Conservation (phyloP, 2,888 invertebrate species). For the Zaprionus lineosus region DNA sequence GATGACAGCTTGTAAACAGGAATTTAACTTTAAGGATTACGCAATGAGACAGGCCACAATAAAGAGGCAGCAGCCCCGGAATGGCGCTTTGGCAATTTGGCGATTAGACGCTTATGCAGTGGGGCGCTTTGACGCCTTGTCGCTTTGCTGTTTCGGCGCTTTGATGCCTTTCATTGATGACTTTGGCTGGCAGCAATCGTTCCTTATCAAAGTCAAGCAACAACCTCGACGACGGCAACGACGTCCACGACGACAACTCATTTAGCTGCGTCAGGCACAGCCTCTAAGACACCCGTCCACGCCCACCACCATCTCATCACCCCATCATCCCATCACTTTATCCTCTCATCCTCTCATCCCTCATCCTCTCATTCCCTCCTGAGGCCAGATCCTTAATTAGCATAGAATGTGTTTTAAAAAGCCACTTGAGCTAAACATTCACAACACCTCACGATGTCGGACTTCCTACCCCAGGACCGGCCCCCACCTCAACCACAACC, state of each 20-base stretch:
- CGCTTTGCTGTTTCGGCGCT: no score
- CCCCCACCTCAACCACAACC: background rate
- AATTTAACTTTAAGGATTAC: conserved; percentile 72
- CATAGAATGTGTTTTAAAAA: conserved; percentile 78
- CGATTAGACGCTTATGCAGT: no score
- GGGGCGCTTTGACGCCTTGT: no score
- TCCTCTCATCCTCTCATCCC: background rate
- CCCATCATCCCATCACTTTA: background rate
- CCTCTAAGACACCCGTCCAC: background rate
- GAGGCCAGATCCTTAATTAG: conserved; percentile 66
- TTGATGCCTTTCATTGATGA: conserved; percentile 58
- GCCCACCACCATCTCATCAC: background rate
- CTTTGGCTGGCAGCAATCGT: conserved; percentile 67
- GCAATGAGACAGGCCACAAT: conserved; percentile 51
- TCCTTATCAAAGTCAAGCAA: conserved; percentile 72
- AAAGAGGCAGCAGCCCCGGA: background rate
- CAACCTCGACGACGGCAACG: conserved; percentile 49
- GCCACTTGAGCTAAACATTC: conserved; percentile 78
- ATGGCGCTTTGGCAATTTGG: background rate
- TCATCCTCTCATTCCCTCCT: background rate
- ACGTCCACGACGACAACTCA: conserved; percentile 65
- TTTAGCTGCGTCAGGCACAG: conserved; percentile 39
- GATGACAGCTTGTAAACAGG: conserved; percentile 69
- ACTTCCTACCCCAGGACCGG: background rate
- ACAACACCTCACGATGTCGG: conserved; percentile 65